Percentiles rank a stretch among this genome's conserved stretches.
Evolutionary conservation across 2,888 invertebrate species (phyloP).

Genomic region (Heliothis peltigera): DNA sequence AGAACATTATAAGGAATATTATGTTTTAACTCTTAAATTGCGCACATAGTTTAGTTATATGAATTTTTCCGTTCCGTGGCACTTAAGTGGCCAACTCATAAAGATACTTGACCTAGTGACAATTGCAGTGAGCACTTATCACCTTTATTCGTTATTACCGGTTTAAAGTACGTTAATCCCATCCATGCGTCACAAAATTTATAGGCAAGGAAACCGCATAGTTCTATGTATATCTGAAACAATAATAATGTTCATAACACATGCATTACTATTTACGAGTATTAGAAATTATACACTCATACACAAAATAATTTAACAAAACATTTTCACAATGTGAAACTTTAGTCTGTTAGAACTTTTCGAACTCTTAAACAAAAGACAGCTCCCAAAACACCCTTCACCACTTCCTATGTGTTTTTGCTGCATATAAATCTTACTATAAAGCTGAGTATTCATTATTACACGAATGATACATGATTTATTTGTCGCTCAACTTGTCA

Average conservation of each 20-base stretch:
- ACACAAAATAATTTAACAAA: too few relatives aligned
- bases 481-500: neutral
- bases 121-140: slow-evolving; percentile 37
- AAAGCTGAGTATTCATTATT: neutral
- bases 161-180: slow-evolving; percentile 15
- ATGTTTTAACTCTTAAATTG: slow-evolving; percentile 58
- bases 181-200: neutral
- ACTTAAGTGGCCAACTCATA: slow-evolving; percentile 36
- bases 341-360: too few relatives aligned
- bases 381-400: too few relatives aligned
- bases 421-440: too few relatives aligned
- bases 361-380: too few relatives aligned
- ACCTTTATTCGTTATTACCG: slow-evolving; percentile 3
- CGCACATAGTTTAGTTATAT: slow-evolving; percentile 52
- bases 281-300: too few relatives aligned
- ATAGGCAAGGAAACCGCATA: neutral
- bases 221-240: neutral
- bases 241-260: too few relatives aligned
- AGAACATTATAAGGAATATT: slow-evolving; percentile 11
- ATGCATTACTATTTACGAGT: too few relatives aligned
- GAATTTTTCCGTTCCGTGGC: slow-evolving; percentile 51
- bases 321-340: too few relatives aligned
- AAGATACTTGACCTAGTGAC: slow-evolving; percentile 37
- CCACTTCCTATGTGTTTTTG: too few relatives aligned
- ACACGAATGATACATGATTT: too few relatives aligned